Conservation (phyloP, 2,113 vertebrate genomes). For the Brachyhypopomus occidentalis region DNA sequence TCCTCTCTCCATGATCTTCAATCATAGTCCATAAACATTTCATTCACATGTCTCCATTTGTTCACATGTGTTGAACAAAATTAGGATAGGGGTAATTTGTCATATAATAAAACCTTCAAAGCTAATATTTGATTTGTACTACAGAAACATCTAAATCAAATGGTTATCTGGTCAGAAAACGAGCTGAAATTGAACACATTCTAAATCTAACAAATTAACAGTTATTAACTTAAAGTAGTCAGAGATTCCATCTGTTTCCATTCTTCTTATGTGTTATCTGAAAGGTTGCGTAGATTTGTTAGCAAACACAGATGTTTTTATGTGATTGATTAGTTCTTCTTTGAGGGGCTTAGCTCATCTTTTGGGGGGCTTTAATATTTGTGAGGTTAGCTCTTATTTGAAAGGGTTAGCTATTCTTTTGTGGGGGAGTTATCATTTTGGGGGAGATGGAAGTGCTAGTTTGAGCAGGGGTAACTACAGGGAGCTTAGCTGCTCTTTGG, state of each 20-base stretch:
- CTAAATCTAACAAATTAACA: too few species aligned
- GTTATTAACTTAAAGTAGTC: neutral
- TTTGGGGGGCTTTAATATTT: too few species aligned
- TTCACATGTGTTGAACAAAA: neutral
- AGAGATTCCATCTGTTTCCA: neutral
- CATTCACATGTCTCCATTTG: neutral
- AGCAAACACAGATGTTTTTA: neutral
- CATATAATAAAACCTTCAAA: neutral
- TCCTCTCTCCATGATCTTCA: slow-evolving; percentile 4
- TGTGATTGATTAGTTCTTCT: too few species aligned
- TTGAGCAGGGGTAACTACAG: too few species aligned
- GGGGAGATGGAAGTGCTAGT: too few species aligned
- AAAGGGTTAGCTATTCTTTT: too few species aligned
- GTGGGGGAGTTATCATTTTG: too few species aligned
- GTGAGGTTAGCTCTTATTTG: too few species aligned
- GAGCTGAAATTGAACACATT: neutral
- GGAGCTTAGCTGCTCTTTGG: neutral
- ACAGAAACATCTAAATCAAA: neutral
- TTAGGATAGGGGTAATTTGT: neutral
- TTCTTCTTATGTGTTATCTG: neutral
- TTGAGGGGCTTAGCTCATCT: too few species aligned
- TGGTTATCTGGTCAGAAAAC: neutral
- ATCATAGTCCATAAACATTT: slow-evolving; percentile 13
- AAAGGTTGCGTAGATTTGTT: neutral
- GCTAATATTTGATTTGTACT: neutral